Percentiles rank a stretch among this genome's conserved stretches.
phyloP scores from a whole-genome alignment of 2,797 vertebrate genomes.

The Pogonophryne albipinna region DNA sequence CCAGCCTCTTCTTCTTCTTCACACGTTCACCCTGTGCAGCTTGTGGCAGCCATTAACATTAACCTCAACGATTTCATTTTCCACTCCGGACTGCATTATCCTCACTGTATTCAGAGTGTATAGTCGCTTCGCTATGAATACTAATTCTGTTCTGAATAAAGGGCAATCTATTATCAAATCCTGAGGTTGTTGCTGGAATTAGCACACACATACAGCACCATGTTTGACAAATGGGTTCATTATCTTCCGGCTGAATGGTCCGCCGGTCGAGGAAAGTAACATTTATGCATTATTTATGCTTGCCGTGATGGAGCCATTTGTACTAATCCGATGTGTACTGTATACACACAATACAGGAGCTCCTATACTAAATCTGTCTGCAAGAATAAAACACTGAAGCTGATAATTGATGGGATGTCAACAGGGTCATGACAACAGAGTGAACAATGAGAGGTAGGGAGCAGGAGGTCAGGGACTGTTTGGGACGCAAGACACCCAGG shows the following conservation, averaged over 20 bases:
- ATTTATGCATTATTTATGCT: constrained; percentile 44
- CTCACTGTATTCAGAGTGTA: constrained; percentile 11
- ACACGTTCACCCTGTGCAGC: constrained; percentile 16
- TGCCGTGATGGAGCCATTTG: constrained; percentile 43
- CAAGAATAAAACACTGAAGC: neutral
- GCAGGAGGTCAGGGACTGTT: constrained; percentile 21
- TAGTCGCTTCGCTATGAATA: constrained; percentile 40
- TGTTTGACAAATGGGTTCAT: constrained; percentile 77
- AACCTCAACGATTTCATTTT: constrained; percentile 13
- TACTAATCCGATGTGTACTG: constrained; percentile 28
- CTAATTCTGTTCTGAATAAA: constrained; percentile 55
- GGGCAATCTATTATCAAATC: constrained; percentile 57
- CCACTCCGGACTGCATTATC: constrained; percentile 4
- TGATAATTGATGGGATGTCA: constrained; percentile 20
- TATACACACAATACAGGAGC: constrained; percentile 16
- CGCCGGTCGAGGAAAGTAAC: constrained; percentile 23
- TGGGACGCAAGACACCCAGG: constrained; percentile 7
- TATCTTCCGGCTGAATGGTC: constrained; percentile 53
- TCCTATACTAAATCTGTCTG: neutral
- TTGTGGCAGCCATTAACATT: constrained; percentile 8
- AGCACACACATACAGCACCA: constrained; percentile 20
- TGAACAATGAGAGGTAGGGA: neutral
- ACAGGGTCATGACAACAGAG: constrained; percentile 17
- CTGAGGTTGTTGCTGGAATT: constrained; percentile 49
- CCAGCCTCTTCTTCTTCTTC: constrained; percentile 8